Evolutionary conservation across 30 jellyfish, hydroid and myxozoan genomes (phyloP), one percentile per base, ranked within the genome.

Genomic region (Nemopilema nomurai): DNA sequence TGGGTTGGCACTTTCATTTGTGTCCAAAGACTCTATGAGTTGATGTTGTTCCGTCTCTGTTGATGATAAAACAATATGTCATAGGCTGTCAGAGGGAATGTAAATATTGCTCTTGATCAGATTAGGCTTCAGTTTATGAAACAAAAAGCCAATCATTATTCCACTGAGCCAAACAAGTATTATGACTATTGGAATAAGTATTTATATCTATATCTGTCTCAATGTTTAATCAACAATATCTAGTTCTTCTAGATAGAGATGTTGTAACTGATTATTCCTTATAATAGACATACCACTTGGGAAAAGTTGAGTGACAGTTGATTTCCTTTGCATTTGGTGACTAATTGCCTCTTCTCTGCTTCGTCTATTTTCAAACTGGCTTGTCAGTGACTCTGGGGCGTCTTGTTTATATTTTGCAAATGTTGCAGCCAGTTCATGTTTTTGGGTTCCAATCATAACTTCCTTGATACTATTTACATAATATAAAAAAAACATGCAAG

Each of bases 381-480:
- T 41, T 18, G 77, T 76, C 30, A 76, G 53, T 21, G 86, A 41
- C 24, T 51, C 77, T 13, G 86, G 86, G 77, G 53, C 86, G 29
- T 24, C 86, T 28, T 51, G 26, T 20, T 49, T 17, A 18, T 9
- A 18, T 18, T 17, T 13, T 13, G n/a, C 51, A 16, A 57, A 51
- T 20, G 53, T 28, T 49, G 51, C 26, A 7, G 51, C 28, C 53
- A 76, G 53, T 18, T 76, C 86, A 21, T 76, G 62, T n/a, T 7
- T 31, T 8, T 53, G 29, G 57, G 57, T 41, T 41, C 57, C 57
- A 41, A 41, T 41, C 57, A 41, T 41, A 41, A 41, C 57, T 41
- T 41, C 57, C 57, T 41, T 41, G 57, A 41, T 41, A 41, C 57
- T 41, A 41, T 41, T 41, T 41, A 41, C 57, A 41, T 41, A 41